These are phyloP conservation scores for Drosophila birchii DNA, from an alignment of 2,888 invertebrate species.

Conservation along the genomic window DNA sequence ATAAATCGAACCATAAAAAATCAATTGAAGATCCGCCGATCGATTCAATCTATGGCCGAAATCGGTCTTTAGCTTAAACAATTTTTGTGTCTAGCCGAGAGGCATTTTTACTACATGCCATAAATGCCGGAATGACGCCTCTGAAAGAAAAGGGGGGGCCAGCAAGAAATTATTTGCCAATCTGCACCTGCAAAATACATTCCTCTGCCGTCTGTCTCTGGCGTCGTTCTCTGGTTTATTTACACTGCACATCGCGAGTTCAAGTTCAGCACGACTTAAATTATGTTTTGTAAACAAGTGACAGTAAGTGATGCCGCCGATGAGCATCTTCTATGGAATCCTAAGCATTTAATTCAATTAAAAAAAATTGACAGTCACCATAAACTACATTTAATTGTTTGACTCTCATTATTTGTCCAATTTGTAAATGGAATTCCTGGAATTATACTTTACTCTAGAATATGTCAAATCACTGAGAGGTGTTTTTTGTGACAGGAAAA, in stretches of 20 bases:
- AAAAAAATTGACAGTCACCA: slow-evolving; percentile 10
- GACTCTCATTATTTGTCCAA: slow-evolving; percentile 13
- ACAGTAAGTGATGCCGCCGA: slow-evolving; percentile 4
- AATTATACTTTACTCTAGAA: neutral
- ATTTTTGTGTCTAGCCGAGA: slow-evolving; percentile 35
- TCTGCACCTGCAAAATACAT: slow-evolving; percentile 70
- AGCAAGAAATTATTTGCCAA: slow-evolving; percentile 69
- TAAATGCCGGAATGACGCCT: slow-evolving; percentile 56
- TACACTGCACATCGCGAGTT: slow-evolving; percentile 42
- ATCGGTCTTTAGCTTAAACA: slow-evolving; percentile 17
- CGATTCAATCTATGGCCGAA: slow-evolving; percentile 4
- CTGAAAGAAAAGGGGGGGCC: neutral
- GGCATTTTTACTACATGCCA: slow-evolving; percentile 52
- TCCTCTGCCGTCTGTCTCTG: slow-evolving; percentile 13
- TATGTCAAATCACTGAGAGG: slow-evolving; percentile 17
- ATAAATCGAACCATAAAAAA: slow-evolving; percentile 13
- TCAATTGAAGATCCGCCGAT: slow-evolving; percentile 27
- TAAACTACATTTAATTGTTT: slow-evolving; percentile 33
- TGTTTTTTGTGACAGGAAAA: slow-evolving; percentile 13
- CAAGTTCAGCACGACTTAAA: slow-evolving; percentile 27
- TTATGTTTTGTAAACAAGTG: slow-evolving; percentile 9
- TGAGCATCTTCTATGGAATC: slow-evolving; percentile 22
- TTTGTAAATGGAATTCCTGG: slow-evolving; percentile 34
- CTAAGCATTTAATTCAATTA: slow-evolving; percentile 18
- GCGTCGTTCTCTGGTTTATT: slow-evolving; percentile 6